Evolutionary conservation across 2,888 invertebrate species (phyloP).

Genomic region (Eupithecia inturbata): DNA sequence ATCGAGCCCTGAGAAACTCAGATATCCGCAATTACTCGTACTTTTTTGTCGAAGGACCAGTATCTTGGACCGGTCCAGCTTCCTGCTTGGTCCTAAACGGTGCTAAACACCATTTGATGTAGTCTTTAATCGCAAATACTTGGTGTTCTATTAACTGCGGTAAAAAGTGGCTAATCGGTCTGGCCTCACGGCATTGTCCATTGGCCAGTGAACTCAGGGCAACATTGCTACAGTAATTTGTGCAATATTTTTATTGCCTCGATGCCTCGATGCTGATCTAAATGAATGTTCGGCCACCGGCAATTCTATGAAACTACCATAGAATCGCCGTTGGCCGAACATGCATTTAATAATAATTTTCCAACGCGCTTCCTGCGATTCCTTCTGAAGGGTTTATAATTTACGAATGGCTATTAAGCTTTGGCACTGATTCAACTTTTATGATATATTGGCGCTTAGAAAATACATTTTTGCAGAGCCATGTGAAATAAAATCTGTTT

Average conservation of each 20-base stretch:
- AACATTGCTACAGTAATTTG: constrained; percentile 15
- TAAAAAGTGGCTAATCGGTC: constrained; percentile 58
- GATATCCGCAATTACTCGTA: constrained; percentile 61
- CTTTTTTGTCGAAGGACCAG: constrained; percentile 59
- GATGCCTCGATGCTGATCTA: constrained; percentile 19
- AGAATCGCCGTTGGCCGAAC: constrained; percentile 41
- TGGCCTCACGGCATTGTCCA: constrained; percentile 45
- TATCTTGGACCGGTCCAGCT: constrained; percentile 64
- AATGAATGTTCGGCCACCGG: too few species aligned
- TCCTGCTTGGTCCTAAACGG: constrained; percentile 76
- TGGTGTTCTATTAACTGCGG: constrained; percentile 45
- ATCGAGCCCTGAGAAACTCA: constrained; percentile 56
- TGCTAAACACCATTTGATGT: constrained; percentile 62
- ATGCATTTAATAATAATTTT: constrained; percentile 55
- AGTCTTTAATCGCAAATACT: constrained; percentile 61
- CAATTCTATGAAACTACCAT: too few species aligned
- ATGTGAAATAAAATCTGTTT: constrained; percentile 20
- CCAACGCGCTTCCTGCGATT: constrained; percentile 44
- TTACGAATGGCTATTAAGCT: constrained; percentile 46
- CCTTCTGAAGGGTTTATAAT: constrained; percentile 44
- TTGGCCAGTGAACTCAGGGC: constrained; percentile 55
- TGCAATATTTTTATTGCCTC: constrained; percentile 29
- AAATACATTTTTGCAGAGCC: constrained; percentile 21
- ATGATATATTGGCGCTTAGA: constrained; percentile 44
- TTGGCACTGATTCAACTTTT: constrained; percentile 59